Conservation (phyloP, 2,888 invertebrate genomes). For the Fragum whitleyi region DNA sequence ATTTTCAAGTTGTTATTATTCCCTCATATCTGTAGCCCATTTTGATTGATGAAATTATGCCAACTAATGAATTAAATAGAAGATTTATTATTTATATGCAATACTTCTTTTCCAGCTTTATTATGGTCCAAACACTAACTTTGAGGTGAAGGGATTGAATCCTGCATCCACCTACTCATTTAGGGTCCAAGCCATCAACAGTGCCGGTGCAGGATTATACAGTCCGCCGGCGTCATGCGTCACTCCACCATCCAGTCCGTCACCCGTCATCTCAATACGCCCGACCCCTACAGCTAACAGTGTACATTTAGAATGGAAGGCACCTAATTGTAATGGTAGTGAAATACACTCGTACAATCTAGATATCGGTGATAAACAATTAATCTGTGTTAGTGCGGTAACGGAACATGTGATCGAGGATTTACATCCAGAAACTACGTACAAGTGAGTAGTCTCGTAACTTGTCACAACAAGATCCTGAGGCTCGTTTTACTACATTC, state of each 20-base stretch:
- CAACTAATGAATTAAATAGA: no score
- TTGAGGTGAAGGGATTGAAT: conserved; percentile 90
- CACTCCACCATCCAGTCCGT: conserved; percentile 93
- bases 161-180: conserved; percentile 94
- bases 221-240: conserved; percentile 89
- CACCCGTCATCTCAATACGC: conserved; percentile 87
- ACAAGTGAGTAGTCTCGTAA: conserved; percentile 88
- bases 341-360: conserved; percentile 92
- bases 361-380: conserved; percentile 87
- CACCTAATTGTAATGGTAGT: conserved; percentile 91
- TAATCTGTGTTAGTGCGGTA: conserved; percentile 77
- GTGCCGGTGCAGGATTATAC: conserved; percentile 92
- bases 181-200: conserved; percentile 92
- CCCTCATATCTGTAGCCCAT: no score
- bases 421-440: conserved; percentile 91
- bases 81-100: no score
- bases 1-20: no score
- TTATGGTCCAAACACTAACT: conserved; percentile 84
- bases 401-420: conserved; percentile 88
- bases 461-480: not conserved
- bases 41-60: no score
- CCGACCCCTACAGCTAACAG: conserved; percentile 88
- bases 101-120: conserved; percentile 79
- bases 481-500: not conserved
- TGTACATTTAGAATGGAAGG: conserved; percentile 89